phyloP scores from a whole-genome alignment of 1,140 invertebrate species.

The Oscheius sp. region DNA sequence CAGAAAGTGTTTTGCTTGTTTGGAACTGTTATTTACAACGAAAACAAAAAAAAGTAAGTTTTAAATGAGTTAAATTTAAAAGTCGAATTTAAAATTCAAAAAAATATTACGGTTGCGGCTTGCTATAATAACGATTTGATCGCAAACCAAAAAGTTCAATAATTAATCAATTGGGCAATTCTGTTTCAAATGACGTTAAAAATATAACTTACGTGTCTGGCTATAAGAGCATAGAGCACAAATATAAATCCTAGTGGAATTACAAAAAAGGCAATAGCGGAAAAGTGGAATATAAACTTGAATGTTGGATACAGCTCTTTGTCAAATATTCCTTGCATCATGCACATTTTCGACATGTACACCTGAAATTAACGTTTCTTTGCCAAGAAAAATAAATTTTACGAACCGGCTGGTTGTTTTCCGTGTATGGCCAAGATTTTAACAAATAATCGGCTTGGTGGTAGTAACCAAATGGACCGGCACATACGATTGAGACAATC shows the following conservation, averaged over 20 bases:
- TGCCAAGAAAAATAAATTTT: background rate
- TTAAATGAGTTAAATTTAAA: too few species aligned
- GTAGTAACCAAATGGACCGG: constrained; percentile 29
- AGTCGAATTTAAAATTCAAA: too few species aligned
- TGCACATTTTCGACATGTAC: constrained; percentile 36
- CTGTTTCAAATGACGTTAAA: background rate
- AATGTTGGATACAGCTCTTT: constrained; percentile 6
- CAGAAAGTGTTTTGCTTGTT: too few species aligned
- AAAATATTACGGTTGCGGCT: too few species aligned
- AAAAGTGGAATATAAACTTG: constrained; percentile 38
- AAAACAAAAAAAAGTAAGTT: too few species aligned
- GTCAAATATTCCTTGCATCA: constrained; percentile 29
- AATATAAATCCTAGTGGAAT: constrained; percentile 32
- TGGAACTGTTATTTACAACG: too few species aligned
- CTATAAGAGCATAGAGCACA: constrained; percentile 27
- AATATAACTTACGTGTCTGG: constrained; percentile 17
- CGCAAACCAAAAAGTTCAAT: too few species aligned
- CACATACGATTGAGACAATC: constrained; percentile 34
- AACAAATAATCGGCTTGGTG: constrained; percentile 37
- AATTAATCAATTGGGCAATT: background rate
- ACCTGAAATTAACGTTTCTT: constrained; percentile 14
- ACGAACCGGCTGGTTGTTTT: constrained; percentile 21
- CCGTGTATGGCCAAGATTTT: constrained; percentile 23
- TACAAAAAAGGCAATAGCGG: constrained; percentile 32
- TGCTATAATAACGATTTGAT: too few species aligned